Evolutionary conservation across 2,113 vertebrate genomes (phyloP), one percentile per base, ranked within the genome.

Genomic region (Solenodon paradoxus): DNA sequence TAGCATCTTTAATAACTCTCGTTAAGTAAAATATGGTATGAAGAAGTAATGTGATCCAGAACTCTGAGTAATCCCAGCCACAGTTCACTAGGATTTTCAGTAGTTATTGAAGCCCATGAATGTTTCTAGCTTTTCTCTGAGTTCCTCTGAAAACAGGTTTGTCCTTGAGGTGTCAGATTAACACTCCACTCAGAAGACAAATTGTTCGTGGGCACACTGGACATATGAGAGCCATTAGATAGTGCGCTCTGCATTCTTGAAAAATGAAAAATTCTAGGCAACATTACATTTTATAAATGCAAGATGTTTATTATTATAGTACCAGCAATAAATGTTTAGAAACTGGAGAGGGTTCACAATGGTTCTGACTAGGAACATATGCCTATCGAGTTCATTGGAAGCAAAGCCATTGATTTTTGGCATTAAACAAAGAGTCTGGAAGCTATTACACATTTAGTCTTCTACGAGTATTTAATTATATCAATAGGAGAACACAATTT

Each of bases 251-350:
- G 95, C 98, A 98, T 98, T 98, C 97, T 98, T 98, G 98, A 98
- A 99, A 98, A 98, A 98, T 98, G 98, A 98, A 98, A 98, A 98
- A 98, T 98, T 98, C 98, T 98, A 98, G 98, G 97, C 98, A 98
- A 98, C 98, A 98, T 98, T 98, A 98, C 97, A 97, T 98, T 98
- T 98, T 98, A 98, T 98, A 98, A 98, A 99, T 98, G 98, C 98
- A 98, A 98, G 98, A 98, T 99, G 98, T 98, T 99, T 99, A 98
- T 98, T 98, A 98, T 99, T 98, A 98, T 91, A 97, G 96, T 96
- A 97, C 97, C 94, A 98, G 98, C 98, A 98, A 98, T 98, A 98
- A 98, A 98, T 98, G 98, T 98, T 99, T 99, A 98, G 98, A 99
- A 98, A 98, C 98, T 98, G 98, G 98, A 98, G 98, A 98, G 97